phyloP scores from a whole-genome alignment of 2,113 vertebrate genomes.

The Nansenia antarctica region DNA sequence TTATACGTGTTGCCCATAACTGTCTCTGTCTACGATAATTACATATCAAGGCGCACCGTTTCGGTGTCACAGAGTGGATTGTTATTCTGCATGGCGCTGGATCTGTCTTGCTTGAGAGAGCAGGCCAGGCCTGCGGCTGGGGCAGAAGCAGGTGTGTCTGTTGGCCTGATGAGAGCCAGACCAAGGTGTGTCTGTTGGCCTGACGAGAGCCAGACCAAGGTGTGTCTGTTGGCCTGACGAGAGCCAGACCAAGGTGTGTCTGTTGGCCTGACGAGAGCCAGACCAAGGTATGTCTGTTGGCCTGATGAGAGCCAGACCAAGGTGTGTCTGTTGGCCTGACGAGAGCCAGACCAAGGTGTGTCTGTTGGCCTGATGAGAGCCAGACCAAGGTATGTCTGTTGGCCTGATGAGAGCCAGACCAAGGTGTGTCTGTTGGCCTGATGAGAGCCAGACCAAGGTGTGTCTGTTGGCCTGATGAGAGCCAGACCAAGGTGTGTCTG shows the following conservation, averaged over 20 bases:
- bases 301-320: conserved; percentile 29
- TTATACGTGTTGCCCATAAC: not conserved
- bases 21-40: conserved; percentile 34
- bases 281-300: no score
- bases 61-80: conserved; percentile 41
- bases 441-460: conserved; percentile 29
- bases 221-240: no score
- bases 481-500: conserved; percentile 36
- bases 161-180: conserved; percentile 16
- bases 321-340: no score
- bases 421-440: no score
- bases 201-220: conserved; percentile 29
- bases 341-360: conserved; percentile 29
- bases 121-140: conserved; percentile 33
- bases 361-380: no score
- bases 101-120: conserved; percentile 50
- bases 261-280: no score
- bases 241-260: conserved; percentile 32
- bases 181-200: no score
- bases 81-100: conserved; percentile 44
- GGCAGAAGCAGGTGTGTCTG: conserved; percentile 18
- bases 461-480: no score
- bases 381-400: no score
- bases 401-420: conserved; percentile 28
- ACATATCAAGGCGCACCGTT: conserved; percentile 34